Conservation (phyloP, 2,113 vertebrate species). For the Reinhardtius hippoglossoides region DNA sequence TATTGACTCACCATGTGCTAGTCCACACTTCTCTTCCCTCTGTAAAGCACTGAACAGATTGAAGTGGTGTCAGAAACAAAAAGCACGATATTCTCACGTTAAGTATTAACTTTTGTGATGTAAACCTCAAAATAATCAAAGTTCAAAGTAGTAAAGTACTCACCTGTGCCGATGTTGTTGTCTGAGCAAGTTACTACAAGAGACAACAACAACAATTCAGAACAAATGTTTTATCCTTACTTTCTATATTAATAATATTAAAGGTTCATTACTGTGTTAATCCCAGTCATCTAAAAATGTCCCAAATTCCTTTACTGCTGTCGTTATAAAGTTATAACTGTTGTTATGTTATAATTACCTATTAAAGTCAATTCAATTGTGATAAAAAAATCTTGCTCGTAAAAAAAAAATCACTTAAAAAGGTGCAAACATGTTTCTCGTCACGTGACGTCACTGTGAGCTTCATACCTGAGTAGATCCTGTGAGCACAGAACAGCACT, state of each 20-base stretch:
- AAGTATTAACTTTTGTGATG: no score
- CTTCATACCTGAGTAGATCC: constrained; percentile 89
- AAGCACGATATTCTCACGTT: background rate
- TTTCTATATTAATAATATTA: no score
- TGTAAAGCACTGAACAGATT: constrained; percentile 87
- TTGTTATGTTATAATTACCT: background rate
- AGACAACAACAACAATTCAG: constrained; percentile 31
- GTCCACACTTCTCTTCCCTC: constrained; percentile 88
- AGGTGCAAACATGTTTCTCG: background rate
- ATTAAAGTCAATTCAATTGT: background rate
- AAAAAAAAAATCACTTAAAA: no score
- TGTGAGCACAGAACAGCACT: constrained; percentile 87
- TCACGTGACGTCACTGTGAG: background rate
- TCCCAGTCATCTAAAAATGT: no score
- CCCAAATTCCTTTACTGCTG: background rate
- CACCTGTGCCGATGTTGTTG: constrained; percentile 88
- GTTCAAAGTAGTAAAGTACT: constrained; percentile 15
- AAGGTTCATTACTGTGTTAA: no score
- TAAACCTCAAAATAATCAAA: background rate
- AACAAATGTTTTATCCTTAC: background rate
- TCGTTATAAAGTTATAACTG: background rate
- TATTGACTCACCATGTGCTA: constrained; percentile 59
- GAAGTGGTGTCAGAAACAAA: constrained; percentile 19
- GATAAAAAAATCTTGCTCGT: background rate
- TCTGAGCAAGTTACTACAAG: constrained; percentile 91